Evolutionary conservation across 2,113 vertebrate genomes (phyloP).

Genomic region (Tetrao urogallus): DNA sequence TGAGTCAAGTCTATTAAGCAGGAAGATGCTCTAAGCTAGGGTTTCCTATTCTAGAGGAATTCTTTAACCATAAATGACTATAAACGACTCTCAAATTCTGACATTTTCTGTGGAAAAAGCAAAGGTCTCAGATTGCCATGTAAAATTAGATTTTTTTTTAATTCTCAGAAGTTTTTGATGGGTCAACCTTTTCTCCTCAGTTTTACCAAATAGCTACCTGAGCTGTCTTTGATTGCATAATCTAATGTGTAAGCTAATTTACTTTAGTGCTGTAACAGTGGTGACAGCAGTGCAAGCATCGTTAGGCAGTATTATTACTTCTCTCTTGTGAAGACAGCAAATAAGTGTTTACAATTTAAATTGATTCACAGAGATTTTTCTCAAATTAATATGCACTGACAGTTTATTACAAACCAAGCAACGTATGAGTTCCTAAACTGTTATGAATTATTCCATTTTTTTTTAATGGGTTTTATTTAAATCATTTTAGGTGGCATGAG

Average conservation of each 20-base stretch:
- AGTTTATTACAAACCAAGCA: background rate
- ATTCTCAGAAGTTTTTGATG: background rate
- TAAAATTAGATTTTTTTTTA: background rate
- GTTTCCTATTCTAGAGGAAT: background rate
- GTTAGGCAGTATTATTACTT: slow-evolving; percentile 32
- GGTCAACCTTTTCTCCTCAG: background rate
- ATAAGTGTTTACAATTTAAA: background rate
- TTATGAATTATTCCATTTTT: slow-evolving; percentile 20
- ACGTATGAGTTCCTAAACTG: background rate
- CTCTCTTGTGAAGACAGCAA: background rate
- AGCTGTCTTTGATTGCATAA: background rate
- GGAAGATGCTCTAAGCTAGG: background rate
- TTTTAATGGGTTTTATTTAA: slow-evolving; percentile 1
- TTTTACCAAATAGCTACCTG: background rate
- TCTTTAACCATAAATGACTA: background rate
- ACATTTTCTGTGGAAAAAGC: background rate
- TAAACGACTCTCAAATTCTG: background rate
- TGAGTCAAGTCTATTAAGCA: background rate
- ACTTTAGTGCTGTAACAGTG: background rate
- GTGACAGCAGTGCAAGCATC: background rate
- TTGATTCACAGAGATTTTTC: slow-evolving; percentile 9
- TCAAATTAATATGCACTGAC: background rate
- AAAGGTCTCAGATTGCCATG: background rate
- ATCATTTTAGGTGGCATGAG: background rate
- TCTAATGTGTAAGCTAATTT: background rate